Conservation (phyloP, 2,888 invertebrate genomes). For the Macrosiphum euphorbiae region DNA sequence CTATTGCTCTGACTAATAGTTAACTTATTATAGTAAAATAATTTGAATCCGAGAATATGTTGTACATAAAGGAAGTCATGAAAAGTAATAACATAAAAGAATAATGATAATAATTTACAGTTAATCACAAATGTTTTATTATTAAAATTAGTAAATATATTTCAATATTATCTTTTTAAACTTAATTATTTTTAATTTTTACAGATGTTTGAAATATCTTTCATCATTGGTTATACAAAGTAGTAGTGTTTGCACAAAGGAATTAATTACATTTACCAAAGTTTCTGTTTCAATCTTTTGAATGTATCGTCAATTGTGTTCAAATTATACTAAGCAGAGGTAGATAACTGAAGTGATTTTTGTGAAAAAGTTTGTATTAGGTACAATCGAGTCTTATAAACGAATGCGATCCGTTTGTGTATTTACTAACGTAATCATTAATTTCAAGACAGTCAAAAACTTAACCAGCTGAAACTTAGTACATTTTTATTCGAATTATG, state of each 20-base stretch:
- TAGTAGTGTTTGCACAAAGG: background rate
- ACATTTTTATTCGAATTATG: background rate
- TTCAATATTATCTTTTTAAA: background rate
- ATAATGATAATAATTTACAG: background rate
- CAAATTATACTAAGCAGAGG: background rate
- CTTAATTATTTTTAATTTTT: conserved; percentile 3
- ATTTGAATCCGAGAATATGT: background rate
- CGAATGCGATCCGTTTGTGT: background rate
- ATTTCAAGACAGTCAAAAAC: background rate
- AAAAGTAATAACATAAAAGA: background rate
- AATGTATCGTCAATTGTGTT: background rate
- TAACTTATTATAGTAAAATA: background rate
- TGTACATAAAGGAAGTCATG: background rate
- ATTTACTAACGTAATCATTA: background rate
- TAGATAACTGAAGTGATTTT: background rate
- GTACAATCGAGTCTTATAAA: background rate
- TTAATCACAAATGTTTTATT: background rate
- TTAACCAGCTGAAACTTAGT: background rate
- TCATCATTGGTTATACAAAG: background rate
- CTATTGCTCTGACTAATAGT: too few species aligned
- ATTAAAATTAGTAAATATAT: background rate
- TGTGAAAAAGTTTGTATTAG: background rate
- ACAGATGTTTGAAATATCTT: background rate
- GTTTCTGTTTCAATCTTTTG: background rate
- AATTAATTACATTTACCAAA: background rate